These are phyloP conservation scores for Clangula hyemalis DNA, from an alignment of 2,797 vertebrate species.

Conservation along the genomic window DNA sequence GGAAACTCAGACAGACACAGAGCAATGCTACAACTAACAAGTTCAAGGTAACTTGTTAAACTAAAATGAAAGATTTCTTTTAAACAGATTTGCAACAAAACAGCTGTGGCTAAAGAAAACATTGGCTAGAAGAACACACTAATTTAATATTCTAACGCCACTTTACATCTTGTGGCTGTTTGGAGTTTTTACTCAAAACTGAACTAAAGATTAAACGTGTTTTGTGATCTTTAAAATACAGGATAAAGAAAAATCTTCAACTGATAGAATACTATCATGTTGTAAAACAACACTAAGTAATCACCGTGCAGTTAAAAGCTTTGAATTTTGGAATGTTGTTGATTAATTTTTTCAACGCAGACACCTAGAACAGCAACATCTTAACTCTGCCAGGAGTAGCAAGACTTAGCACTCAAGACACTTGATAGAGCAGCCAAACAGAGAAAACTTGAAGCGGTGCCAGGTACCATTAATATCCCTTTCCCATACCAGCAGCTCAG, in stretches of 20 bases:
- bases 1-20: accelerated
- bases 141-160: neutral
- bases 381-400: neutral
- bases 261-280: neutral
- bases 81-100: neutral
- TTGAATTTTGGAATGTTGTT: neutral
- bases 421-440: neutral
- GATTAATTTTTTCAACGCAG: slow-evolving; percentile 6
- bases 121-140: neutral
- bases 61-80: neutral
- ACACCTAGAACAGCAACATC: neutral
- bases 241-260: neutral
- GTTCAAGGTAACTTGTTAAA: neutral
- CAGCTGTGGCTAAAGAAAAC: neutral
- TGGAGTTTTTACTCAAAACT: neutral
- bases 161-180: neutral
- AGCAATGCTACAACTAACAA: neutral
- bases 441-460: slow-evolving; percentile 14
- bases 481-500: neutral
- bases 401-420: slow-evolving; percentile 26
- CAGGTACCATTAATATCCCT: slow-evolving; percentile 41
- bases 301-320: neutral
- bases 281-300: neutral
- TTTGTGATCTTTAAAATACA: neutral
- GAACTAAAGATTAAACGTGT: neutral